phyloP scores from a whole-genome alignment of 2,113 vertebrate species.

The Hiodon alosoides region DNA sequence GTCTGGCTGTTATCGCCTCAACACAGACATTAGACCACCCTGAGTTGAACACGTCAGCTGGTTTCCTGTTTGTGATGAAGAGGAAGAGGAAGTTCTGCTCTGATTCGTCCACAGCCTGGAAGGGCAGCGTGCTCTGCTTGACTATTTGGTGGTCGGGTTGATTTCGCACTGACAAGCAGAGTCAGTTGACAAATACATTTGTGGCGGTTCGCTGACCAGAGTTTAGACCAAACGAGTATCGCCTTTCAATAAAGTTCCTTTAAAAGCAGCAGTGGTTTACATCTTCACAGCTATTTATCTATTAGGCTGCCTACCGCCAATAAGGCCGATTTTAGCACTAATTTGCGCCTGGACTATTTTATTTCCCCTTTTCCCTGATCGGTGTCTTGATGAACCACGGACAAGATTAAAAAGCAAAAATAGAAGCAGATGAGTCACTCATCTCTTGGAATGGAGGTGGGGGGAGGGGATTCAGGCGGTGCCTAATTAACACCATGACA shows the following conservation, averaged over 20 bases:
- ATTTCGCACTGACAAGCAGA: no score
- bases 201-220: slow-evolving; percentile 4
- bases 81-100: no score
- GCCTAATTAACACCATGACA: no score
- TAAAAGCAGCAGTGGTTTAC: not conserved
- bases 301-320: no score
- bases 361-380: not conserved
- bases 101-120: no score
- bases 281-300: no score
- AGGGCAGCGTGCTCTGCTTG: no score
- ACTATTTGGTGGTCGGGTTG: no score
- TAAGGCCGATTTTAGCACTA: not conserved
- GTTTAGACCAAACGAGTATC: not conserved
- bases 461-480: not conserved
- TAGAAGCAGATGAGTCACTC: not conserved
- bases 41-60: slow-evolving; percentile 11
- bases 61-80: no score
- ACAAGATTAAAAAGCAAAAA: not conserved
- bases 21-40: slow-evolving; percentile 27
- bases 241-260: not conserved
- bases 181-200: slow-evolving; percentile 22
- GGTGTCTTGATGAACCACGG: not conserved
- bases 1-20: slow-evolving; percentile 36
- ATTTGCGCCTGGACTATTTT: no score
- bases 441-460: not conserved